Conservation (phyloP, 2,797 vertebrate species). For the Coracias cyanogaster region DNA sequence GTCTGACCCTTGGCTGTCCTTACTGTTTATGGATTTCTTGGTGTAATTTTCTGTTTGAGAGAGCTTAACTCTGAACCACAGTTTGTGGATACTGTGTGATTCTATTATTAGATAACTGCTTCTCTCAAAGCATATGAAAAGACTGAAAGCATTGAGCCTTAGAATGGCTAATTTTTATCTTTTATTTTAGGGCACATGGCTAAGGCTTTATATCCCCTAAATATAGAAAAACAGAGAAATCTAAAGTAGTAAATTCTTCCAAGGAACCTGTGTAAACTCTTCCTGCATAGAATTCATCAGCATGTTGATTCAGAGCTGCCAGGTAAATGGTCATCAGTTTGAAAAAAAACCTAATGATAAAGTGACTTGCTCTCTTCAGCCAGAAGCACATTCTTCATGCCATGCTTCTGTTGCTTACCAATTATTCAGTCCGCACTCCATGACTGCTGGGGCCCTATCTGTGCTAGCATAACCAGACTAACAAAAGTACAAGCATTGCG, state of each 20-base stretch:
- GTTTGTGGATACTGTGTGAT: neutral
- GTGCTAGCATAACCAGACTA: neutral
- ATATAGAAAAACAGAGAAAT: neutral
- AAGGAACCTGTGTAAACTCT: neutral
- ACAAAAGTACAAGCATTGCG: neutral
- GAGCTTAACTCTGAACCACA: neutral
- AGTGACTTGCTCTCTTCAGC: neutral
- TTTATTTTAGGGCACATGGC: neutral
- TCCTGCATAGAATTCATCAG: neutral
- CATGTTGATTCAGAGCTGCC: neutral
- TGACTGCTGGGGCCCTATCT: neutral
- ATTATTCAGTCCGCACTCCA: neutral
- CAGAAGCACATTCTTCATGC: neutral
- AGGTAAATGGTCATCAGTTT: neutral
- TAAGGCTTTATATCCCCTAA: neutral
- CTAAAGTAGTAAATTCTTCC: neutral
- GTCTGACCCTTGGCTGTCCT: conserved; percentile 1
- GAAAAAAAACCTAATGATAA: neutral
- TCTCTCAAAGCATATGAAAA: neutral
- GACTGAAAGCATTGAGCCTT: neutral
- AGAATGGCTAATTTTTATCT: neutral
- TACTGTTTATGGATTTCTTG: conserved; percentile 18
- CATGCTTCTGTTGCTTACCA: neutral
- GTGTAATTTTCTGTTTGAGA: conserved; percentile 45
- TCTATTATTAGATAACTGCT: neutral